A percentile compares a stretch with the other conserved stretches of the same genome.
These are phyloP conservation scores for Cephus runcator DNA, from an alignment of 2,888 invertebrate genomes.

Conservation along the genomic window DNA sequence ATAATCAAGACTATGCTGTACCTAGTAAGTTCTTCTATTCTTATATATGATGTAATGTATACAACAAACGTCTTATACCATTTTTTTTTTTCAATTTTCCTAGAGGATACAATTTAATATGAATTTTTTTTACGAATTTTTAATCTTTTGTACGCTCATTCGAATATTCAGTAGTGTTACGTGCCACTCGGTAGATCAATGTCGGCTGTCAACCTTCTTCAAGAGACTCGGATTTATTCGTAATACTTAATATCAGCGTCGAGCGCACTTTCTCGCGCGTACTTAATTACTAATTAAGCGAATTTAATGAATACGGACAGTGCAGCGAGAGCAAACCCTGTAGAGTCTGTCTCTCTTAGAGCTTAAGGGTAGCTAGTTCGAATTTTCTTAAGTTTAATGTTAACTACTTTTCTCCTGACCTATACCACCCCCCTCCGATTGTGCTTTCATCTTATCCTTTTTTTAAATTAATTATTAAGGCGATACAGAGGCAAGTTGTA, in stretches of 20 bases:
- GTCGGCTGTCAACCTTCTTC: neutral
- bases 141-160: neutral
- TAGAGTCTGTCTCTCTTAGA: neutral
- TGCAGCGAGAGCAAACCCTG: neutral
- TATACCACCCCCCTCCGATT: neutral
- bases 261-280: slow-evolving; percentile 22
- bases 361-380: slow-evolving; percentile 33
- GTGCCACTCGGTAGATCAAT: neutral
- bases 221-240: neutral
- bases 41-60: neutral
- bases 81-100: neutral
- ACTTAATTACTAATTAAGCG: slow-evolving; percentile 26
- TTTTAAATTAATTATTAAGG: neutral
- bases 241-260: slow-evolving; percentile 14
- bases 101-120: neutral
- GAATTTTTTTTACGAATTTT: neutral
- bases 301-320: slow-evolving; percentile 14
- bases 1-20: neutral
- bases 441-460: slow-evolving; percentile 13
- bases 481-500: neutral
- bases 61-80: neutral
- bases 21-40: neutral
- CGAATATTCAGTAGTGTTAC: neutral
- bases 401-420: neutral
- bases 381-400: slow-evolving; percentile 12